A percentile compares a stretch with the other conserved stretches of the same genome.
Evolutionary conservation across 1,140 invertebrate species (phyloP).

Genomic region (Drosophila virilis): DNA sequence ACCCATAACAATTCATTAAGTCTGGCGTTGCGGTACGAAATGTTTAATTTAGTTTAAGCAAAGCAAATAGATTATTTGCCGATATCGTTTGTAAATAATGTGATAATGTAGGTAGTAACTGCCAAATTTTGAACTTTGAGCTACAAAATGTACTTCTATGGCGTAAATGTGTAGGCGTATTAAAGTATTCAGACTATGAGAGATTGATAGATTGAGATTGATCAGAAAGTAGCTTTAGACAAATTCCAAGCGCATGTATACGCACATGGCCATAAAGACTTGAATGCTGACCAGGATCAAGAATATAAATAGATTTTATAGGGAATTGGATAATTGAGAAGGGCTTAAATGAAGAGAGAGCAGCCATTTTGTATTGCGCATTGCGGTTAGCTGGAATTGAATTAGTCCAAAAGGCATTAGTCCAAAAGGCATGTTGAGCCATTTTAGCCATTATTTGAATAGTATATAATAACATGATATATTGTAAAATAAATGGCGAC

Average conservation of each 20-base stretch:
- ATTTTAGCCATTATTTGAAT: slow-evolving; percentile 6
- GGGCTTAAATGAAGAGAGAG: too few species aligned
- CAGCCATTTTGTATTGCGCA: too few species aligned
- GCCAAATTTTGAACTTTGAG: neutral
- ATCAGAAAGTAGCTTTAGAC: too few species aligned
- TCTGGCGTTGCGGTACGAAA: neutral
- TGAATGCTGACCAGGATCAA: too few species aligned
- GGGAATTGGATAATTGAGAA: too few species aligned
- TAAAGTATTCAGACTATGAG: too few species aligned
- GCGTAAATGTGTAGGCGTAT: neutral
- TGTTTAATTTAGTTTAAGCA: neutral
- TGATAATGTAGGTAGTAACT: slow-evolving; percentile 7
- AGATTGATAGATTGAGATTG: too few species aligned
- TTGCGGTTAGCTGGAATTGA: neutral
- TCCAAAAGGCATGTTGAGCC: neutral
- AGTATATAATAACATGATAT: slow-evolving; percentile 10
- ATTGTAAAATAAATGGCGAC: slow-evolving; percentile 45
- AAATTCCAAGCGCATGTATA: too few species aligned
- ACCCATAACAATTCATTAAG: slow-evolving; percentile 26
- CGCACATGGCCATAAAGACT: too few species aligned
- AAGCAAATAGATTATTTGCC: slow-evolving; percentile 17
- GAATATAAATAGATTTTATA: too few species aligned
- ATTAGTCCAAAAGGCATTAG: neutral
- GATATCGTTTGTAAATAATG: slow-evolving; percentile 1
- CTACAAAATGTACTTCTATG: neutral